Base-by-base conservation (phyloP, 2,888 invertebrate genomes). In the Danaus chrysippus region DNA sequence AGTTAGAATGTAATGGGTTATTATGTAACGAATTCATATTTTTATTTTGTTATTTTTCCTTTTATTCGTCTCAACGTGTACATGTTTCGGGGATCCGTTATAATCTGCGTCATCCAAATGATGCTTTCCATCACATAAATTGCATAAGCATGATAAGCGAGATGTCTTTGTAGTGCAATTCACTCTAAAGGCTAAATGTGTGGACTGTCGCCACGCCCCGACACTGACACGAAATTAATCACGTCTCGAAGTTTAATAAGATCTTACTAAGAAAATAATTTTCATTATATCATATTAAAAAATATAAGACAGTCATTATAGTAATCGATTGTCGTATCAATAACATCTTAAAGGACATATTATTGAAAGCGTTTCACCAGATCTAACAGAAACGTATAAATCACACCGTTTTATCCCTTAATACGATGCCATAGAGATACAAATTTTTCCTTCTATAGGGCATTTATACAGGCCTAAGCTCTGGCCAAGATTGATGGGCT, bases 401-500 rank as follows among this genome's bases (percentile, higher is more conserved):
- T 49, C 49, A 17, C 49, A 49, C 49, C 17, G 17, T 17, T 10
- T 49, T 49, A 49, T 49, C 49, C 17, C 49, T 49, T 49, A 49
- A 49, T 49, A 49, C 49, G 17, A 17, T n/a, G 11, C 17, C 49
- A 49, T 49, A 49, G 49, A 49, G 49, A 49, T 49, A 49, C 49
- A 49, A 49, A 49, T 49, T 49, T 46, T 49, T 49, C 49, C 49
- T 49, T 54, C 59, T 63, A 15, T 42, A 61, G 60, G 49, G 64
- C 54, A 60, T 64, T 64, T 64, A 61, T 64, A 57, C 54, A 49
- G 55, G 49, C 42, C 55, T 65, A 68, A 60, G 63, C 63, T 62
- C 42, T 59, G 56, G 56, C 53, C 62, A 68, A 68, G 69, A 69
- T 63, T 64, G 66, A 69, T 69, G 66, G 66, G 42, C 61, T 66